Percentiles rank a stretch among this genome's conserved stretches.
phyloP scores from a whole-genome alignment of 1,140 invertebrate species.

The Colletes gigas region DNA sequence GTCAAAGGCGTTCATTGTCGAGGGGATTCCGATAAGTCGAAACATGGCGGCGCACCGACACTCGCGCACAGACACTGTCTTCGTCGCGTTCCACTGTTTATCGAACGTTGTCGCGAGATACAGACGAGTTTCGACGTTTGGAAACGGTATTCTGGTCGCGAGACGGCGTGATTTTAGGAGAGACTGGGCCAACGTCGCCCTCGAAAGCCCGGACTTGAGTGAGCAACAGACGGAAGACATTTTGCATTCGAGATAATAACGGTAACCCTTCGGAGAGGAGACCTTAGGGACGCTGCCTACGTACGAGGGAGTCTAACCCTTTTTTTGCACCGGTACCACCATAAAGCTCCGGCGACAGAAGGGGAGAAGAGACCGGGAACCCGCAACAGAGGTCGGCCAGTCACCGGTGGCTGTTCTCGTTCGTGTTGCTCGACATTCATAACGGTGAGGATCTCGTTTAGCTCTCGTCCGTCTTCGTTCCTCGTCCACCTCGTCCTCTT shows the following conservation, averaged over 20 bases:
- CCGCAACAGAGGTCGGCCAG: background rate
- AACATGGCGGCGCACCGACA: background rate
- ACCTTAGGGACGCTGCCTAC: constrained; percentile 52
- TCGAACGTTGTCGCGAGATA: no score
- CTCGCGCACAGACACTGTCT: background rate
- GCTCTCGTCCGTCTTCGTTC: background rate
- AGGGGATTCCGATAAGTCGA: background rate
- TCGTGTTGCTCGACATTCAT: constrained; percentile 57
- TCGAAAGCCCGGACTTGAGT: constrained; percentile 67
- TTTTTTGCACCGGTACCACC: constrained; percentile 62
- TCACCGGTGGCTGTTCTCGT: constrained; percentile 16
- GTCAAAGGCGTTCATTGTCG: constrained; percentile 11
- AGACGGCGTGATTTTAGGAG: background rate
- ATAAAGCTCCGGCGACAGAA: constrained; percentile 53
- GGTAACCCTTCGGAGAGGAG: constrained; percentile 57
- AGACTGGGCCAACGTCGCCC: constrained; percentile 41
- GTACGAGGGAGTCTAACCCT: constrained; percentile 60
- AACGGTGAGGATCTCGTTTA: constrained; percentile 46
- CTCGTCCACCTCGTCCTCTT: background rate
- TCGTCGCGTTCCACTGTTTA: background rate
- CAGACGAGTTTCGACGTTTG: no score
- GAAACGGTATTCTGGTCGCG: no score
- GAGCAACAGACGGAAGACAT: constrained; percentile 69
- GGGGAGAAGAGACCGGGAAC: constrained; percentile 24
- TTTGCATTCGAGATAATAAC: constrained; percentile 74